These are phyloP conservation scores for Oligia fasciuncula DNA, from an alignment of 2,888 invertebrate species.

Conservation along the genomic window DNA sequence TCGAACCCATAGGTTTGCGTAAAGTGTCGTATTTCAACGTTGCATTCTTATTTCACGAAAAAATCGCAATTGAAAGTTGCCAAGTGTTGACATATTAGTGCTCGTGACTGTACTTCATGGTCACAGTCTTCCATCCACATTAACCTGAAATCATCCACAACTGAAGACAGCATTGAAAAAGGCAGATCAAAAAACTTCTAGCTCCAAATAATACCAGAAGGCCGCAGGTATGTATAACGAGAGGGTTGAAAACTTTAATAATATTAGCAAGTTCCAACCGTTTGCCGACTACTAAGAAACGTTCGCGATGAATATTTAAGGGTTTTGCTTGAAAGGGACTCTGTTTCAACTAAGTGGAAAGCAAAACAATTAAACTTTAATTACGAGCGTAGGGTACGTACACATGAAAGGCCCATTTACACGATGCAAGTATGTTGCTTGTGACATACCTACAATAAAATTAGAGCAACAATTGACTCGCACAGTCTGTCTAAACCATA, in stretches of 20 bases:
- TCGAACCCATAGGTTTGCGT: no score
- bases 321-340: conserved; percentile 23
- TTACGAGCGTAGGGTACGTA: not conserved
- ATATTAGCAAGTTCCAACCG: conserved; percentile 36
- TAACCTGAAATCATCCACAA: not conserved
- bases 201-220: no score
- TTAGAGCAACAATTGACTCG: not conserved
- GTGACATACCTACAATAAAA: not conserved
- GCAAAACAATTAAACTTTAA: conserved; percentile 35
- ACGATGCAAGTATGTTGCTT: not conserved
- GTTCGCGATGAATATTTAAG: conserved; percentile 39
- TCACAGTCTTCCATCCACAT: not conserved
- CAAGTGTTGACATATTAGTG: no score
- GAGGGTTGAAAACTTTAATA: conserved; percentile 6
- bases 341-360: conserved; percentile 5
- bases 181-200: not conserved
- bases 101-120: no score
- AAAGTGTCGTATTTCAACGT: no score
- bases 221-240: not conserved
- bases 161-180: not conserved
- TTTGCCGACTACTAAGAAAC: conserved; percentile 9
- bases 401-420: not conserved
- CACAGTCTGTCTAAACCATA: not conserved
- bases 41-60: no score
- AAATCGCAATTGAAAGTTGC: no score